Conservation (phyloP, 2,888 invertebrate genomes). For the Ophonus ardosiacus region DNA sequence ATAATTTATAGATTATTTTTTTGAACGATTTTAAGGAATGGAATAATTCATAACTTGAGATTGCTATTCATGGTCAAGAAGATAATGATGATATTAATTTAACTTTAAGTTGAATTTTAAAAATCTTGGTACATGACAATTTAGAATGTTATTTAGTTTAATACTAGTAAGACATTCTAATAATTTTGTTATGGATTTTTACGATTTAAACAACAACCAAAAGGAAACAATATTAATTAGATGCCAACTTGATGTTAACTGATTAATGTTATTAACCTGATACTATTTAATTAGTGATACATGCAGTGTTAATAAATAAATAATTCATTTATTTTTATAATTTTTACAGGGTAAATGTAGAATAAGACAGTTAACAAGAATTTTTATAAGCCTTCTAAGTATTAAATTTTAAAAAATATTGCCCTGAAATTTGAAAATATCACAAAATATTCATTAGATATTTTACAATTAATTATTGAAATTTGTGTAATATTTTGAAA, state of each 20-base stretch:
- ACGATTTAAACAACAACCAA: background rate
- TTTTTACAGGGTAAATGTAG: no score
- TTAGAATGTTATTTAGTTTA: conserved; percentile 2
- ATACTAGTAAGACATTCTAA: conserved; percentile 27
- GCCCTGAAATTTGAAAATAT: no score
- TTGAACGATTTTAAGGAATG: conserved; percentile 22
- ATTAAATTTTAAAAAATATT: no score
- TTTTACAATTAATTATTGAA: no score
- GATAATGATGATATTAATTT: conserved; percentile 36
- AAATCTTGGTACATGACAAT: conserved; percentile 27
- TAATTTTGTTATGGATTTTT: conserved; percentile 3
- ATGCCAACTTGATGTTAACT: background rate
- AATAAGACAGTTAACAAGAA: no score
- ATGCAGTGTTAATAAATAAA: no score
- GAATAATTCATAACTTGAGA: conserved; percentile 23
- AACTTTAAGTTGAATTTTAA: conserved; percentile 14
- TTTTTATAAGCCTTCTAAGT: no score
- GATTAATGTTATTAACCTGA: background rate
- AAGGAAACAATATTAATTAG: background rate
- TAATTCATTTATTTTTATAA: no score
- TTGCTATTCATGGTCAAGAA: conserved; percentile 18
- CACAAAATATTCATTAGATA: no score
- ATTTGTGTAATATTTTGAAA: no score
- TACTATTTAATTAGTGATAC: background rate
- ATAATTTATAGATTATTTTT: conserved; percentile 42